Evolutionary conservation across 2,113 vertebrate species (phyloP).

Genomic region (Macquaria ambigua): DNA sequence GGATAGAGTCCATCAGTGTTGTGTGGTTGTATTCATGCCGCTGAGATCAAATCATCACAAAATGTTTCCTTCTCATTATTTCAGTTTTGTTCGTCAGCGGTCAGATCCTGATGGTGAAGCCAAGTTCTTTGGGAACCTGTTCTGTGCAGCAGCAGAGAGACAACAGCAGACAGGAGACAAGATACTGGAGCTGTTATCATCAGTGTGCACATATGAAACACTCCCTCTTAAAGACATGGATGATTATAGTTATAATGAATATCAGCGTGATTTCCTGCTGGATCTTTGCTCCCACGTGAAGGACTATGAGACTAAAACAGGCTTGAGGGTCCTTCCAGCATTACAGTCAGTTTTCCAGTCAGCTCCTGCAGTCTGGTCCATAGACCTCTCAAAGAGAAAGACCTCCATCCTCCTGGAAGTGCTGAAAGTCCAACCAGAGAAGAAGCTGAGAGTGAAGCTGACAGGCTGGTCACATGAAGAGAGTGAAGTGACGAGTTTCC

Average conservation of each 20-base stretch:
- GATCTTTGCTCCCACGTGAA: no score
- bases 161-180: slow-evolving; percentile 27
- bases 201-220: not conserved
- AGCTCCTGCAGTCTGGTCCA: slow-evolving; percentile 17
- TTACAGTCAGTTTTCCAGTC: slow-evolving; percentile 12
- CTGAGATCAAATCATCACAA: no score
- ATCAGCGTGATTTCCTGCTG: no score
- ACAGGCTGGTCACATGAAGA: not conserved
- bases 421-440: slow-evolving; percentile 37
- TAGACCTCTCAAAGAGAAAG: slow-evolving; percentile 44
- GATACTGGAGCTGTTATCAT: slow-evolving; percentile 26
- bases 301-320: slow-evolving; percentile 12
- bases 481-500: slow-evolving; percentile 49
- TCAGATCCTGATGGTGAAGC: no score
- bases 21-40: no score
- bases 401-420: slow-evolving; percentile 43
- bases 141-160: slow-evolving; percentile 47
- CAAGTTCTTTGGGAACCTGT: slow-evolving; percentile 12
- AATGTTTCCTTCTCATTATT: no score
- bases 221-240: not conserved
- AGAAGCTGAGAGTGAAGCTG: slow-evolving; percentile 22
- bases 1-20: no score
- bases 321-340: not conserved
- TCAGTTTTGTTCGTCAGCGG: no score
- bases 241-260: no score